Percentiles rank a stretch among this genome's conserved stretches.
Evolutionary conservation across 1,140 invertebrate genomes (phyloP).

Genomic region (Drosophila murphyi): DNA sequence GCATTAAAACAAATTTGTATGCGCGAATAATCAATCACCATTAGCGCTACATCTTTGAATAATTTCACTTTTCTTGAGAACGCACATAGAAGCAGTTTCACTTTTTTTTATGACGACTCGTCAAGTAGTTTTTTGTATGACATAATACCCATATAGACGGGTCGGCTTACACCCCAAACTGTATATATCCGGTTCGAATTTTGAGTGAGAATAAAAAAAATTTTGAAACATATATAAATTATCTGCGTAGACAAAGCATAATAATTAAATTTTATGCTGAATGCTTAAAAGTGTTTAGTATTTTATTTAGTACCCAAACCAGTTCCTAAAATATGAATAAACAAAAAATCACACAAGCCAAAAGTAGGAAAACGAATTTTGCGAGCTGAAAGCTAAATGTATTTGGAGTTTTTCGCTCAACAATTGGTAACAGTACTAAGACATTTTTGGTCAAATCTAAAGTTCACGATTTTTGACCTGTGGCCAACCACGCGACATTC

Average conservation of each 20-base stretch:
- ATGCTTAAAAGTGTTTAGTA: slow-evolving; percentile 64
- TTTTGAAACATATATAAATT: slow-evolving; percentile 44
- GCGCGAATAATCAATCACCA: slow-evolving; percentile 70
- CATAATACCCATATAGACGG: slow-evolving; percentile 47
- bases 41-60: slow-evolving; percentile 46
- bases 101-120: slow-evolving; percentile 47
- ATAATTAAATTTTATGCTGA: slow-evolving; percentile 73
- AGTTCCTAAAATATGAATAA: slow-evolving; percentile 57
- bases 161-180: slow-evolving; percentile 13
- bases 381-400: neutral
- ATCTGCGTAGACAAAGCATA: slow-evolving; percentile 41
- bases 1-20: slow-evolving; percentile 76
- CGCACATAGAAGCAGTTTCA: slow-evolving; percentile 61
- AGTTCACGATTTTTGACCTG: slow-evolving; percentile 29
- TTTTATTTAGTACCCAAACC: slow-evolving; percentile 62
- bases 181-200: slow-evolving; percentile 62
- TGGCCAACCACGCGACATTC: slow-evolving; percentile 16
- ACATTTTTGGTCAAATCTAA: neutral
- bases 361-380: slow-evolving; percentile 23
- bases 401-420: slow-evolving; percentile 12
- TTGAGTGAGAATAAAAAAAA: slow-evolving; percentile 32
- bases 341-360: neutral
- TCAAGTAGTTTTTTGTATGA: slow-evolving; percentile 63
- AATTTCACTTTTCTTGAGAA: slow-evolving; percentile 72
- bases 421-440: slow-evolving; percentile 42